Evolutionary conservation across 2,888 invertebrate species (phyloP), one percentile per base, ranked within the genome.

Genomic region (Pyrrhosoma nymphula): DNA sequence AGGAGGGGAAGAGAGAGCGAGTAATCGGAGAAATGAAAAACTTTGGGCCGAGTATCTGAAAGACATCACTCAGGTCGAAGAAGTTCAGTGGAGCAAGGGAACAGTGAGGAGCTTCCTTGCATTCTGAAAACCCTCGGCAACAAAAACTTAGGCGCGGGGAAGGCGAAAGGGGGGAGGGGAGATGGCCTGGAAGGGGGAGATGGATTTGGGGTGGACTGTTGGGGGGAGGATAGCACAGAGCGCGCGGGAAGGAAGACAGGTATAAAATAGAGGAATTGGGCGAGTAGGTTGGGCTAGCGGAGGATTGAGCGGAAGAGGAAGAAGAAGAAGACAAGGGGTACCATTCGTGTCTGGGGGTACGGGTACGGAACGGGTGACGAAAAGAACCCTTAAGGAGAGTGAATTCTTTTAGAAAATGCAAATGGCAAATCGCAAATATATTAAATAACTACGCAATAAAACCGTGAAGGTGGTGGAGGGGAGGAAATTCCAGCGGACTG

Each of bases 21-120:
- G 93, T 63, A 93, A 69, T 63, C 47, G 93, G 69, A 93, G 93
- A 93, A 93, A 69, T 93, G 93, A 93, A 93, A 93, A 93, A 93
- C 63, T 93, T 93, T 93, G n/a, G 93, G 69, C 18, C 56, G 47
- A 69, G 63, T 63, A 47, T 69, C 69, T 93, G 93, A 93, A 93
- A 93, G 93, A 93, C 93, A 93, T 93, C 93, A 93, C 69, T 93
- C 93, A 93, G 69, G 69, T 63, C 63, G 93, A 75, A 93, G 93
- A 93, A 93, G 93, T 93, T 93, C 69, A 69, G 69, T 39, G n/a
- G 69, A 69, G 69, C 69, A 63, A 93, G 75, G 69, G 47, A 93
- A 69, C 93, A 69, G 75, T 75, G 93, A 93, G 93, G 93, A 93
- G 93, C 93, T 39, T 93, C 69, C 93, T 75, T 93, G 93, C 93